These are phyloP conservation scores for Chloroceryle amazona DNA, from an alignment of 2,797 vertebrate genomes.

Conservation along the genomic window DNA sequence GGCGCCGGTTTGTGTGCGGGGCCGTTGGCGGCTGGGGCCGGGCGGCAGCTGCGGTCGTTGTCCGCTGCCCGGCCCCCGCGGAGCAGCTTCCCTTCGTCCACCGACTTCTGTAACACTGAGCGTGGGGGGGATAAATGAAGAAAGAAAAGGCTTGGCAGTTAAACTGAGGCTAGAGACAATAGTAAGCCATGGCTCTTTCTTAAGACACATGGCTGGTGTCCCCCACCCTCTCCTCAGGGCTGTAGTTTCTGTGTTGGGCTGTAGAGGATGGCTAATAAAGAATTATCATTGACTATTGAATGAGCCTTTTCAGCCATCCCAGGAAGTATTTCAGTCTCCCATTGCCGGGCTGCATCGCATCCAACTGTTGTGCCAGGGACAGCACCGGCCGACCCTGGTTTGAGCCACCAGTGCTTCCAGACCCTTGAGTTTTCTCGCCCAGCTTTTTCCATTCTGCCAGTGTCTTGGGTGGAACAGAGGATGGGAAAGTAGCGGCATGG, in stretches of 20 bases:
- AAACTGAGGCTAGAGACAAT: constrained; percentile 23
- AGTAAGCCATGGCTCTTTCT: constrained; percentile 38
- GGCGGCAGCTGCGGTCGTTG: not conserved
- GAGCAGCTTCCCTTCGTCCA: not conserved
- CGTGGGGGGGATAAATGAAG: not conserved
- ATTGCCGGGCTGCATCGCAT: not conserved
- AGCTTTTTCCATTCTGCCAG: not conserved
- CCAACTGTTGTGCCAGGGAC: constrained; percentile 27
- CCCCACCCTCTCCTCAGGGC: constrained; percentile 21
- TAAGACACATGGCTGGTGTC: constrained; percentile 7
- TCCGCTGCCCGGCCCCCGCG: not conserved
- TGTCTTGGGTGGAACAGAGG: not conserved
- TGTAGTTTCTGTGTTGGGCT: not conserved
- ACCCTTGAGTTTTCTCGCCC: not conserved
- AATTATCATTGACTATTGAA: constrained; percentile 1
- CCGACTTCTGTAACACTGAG: not conserved
- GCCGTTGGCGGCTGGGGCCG: not conserved
- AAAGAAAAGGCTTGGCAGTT: not conserved
- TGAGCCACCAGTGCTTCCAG: not conserved
- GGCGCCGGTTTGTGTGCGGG: not conserved
- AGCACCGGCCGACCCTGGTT: not conserved
- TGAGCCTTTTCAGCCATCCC: constrained; percentile 37
- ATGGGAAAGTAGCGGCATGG: not conserved
- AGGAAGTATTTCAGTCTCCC: constrained; percentile 28
- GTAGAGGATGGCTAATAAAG: not conserved